phyloP scores from a whole-genome alignment of 2,113 vertebrate species.

The Colius striatus region DNA sequence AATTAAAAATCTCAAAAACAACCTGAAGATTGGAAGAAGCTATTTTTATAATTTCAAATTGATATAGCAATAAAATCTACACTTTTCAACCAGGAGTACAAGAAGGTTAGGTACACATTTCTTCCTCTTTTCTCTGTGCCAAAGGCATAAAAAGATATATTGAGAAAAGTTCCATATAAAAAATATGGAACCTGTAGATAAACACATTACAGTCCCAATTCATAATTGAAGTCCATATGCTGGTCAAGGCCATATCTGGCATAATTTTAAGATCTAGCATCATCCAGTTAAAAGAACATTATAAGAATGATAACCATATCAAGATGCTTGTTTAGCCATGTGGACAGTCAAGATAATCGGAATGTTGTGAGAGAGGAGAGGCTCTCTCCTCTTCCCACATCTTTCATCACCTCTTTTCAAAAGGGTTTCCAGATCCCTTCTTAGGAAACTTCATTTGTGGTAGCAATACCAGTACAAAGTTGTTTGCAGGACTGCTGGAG shows the following conservation, averaged over 20 bases:
- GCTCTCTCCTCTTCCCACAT: not conserved
- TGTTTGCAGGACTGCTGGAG: not conserved
- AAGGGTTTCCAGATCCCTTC: not conserved
- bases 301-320: not conserved
- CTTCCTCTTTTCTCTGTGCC: not conserved
- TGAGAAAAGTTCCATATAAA: not conserved
- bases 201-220: not conserved
- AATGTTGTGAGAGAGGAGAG: accelerated
- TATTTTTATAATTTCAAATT: not conserved
- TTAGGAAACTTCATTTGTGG: not conserved
- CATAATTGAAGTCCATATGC: not conserved
- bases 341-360: not conserved
- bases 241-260: not conserved
- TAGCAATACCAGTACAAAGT: not conserved
- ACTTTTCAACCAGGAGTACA: not conserved
- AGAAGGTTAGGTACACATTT: not conserved
- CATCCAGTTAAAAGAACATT: not conserved
- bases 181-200: not conserved
- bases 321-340: not conserved
- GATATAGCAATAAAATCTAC: not conserved
- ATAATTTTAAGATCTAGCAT: not conserved
- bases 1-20: not conserved
- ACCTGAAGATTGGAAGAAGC: not conserved
- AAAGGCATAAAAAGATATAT: not conserved
- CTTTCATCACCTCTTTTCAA: not conserved